phyloP scores from a whole-genome alignment of 2,888 invertebrate genomes.

The Phragmatobia fuliginosa region DNA sequence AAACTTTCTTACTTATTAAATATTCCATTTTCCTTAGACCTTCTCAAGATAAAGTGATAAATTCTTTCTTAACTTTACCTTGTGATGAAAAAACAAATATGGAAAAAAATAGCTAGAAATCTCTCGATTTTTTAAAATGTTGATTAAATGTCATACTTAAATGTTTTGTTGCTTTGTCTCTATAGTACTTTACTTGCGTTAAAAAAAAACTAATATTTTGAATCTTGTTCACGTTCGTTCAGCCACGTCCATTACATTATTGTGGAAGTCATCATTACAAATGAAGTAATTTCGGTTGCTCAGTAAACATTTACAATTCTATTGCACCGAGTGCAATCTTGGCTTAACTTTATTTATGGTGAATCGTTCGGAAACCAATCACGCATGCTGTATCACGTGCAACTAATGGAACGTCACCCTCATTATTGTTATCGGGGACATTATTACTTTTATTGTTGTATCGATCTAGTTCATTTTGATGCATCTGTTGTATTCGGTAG shows the following conservation, averaged over 20 bases:
- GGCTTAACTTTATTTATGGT: conserved; percentile 45
- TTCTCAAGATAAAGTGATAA: background rate
- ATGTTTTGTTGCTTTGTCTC: no score
- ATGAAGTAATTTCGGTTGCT: conserved; percentile 26
- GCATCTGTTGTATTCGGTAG: conserved; percentile 13
- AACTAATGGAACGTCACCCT: conserved; percentile 66
- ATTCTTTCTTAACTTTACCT: background rate
- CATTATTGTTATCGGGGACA: conserved; percentile 52
- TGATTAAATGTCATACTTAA: no score
- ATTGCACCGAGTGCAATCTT: conserved; percentile 59
- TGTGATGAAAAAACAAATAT: background rate
- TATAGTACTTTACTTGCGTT: background rate
- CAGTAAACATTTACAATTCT: conserved; percentile 44
- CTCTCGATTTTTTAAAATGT: no score
- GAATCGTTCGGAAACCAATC: conserved; percentile 63
- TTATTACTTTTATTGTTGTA: conserved; percentile 50
- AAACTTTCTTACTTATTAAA: background rate
- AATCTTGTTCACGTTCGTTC: background rate
- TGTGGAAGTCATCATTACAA: background rate
- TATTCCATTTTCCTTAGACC: background rate
- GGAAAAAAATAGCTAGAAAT: no score
- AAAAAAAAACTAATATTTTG: no score
- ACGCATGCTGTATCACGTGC: conserved; percentile 76
- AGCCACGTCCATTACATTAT: background rate
- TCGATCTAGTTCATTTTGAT: conserved; percentile 35